Percentiles rank a stretch among this genome's conserved stretches.
phyloP scores from a whole-genome alignment of 2,797 vertebrate genomes.

The Orientallactaga sibirica region DNA sequence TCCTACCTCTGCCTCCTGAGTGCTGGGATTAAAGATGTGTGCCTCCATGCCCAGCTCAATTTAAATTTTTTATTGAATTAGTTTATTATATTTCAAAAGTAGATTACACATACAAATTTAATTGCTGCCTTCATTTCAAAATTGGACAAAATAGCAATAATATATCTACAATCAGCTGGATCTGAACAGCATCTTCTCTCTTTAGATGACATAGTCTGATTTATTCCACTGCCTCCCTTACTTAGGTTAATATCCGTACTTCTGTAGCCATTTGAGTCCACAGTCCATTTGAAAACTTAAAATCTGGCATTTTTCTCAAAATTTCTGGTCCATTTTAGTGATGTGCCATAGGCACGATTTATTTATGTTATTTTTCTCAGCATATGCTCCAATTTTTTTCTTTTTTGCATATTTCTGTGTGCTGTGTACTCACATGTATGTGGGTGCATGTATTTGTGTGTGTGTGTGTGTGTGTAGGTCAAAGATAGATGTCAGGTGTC shows the following conservation, averaged over 20 bases:
- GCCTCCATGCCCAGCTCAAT: too few species aligned
- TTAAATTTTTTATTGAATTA: conserved; percentile 4
- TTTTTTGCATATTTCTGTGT: too few species aligned
- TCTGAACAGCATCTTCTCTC: not conserved
- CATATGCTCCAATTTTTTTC: not conserved
- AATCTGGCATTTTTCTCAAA: conserved; percentile 48
- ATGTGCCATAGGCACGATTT: not conserved
- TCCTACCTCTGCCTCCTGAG: too few species aligned
- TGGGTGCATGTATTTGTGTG: too few species aligned
- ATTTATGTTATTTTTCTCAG: conserved; percentile 1
- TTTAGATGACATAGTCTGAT: conserved; percentile 35
- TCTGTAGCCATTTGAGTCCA: not conserved
- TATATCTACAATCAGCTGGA: not conserved
- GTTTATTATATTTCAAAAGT: conserved; percentile 53
- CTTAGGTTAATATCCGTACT: not conserved
- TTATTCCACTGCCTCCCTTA: conserved; percentile 1
- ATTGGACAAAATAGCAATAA: conserved; percentile 3
- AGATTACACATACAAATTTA: conserved; percentile 37
- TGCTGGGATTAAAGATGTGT: too few species aligned
- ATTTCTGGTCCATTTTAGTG: conserved; percentile 23
- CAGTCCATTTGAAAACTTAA: conserved; percentile 17
- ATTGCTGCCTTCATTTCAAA: conserved; percentile 58
- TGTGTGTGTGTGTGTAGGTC: too few species aligned
- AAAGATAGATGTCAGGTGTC: too few species aligned
- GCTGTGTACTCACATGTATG: too few species aligned